Conservation (phyloP, 2,888 invertebrate species). For the Eupithecia centaureata region DNA sequence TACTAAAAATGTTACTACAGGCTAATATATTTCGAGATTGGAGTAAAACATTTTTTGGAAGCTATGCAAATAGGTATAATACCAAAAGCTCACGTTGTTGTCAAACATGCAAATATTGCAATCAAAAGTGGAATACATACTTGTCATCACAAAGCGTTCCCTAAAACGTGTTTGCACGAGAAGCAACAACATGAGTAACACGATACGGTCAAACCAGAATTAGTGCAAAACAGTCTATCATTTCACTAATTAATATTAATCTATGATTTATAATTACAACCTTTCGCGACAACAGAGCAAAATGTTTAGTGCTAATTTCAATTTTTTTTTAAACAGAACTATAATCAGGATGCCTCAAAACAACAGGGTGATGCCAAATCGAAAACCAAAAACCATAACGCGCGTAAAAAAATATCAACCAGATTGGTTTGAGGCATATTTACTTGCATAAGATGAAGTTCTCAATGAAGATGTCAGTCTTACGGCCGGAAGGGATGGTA, state of each 20-base stretch:
- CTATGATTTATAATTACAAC: slow-evolving; percentile 80
- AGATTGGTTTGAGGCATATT: slow-evolving; percentile 40
- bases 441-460: slow-evolving; percentile 25
- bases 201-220: slow-evolving; percentile 66
- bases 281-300: slow-evolving; percentile 80
- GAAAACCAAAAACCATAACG: slow-evolving; percentile 39
- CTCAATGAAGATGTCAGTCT: slow-evolving; percentile 70
- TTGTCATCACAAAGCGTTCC: slow-evolving; percentile 74
- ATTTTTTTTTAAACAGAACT: slow-evolving; percentile 71
- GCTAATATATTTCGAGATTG: slow-evolving; percentile 77
- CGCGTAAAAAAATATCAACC: slow-evolving; percentile 25
- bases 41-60: slow-evolving; percentile 64
- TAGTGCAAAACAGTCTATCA: slow-evolving; percentile 81
- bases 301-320: slow-evolving; percentile 76
- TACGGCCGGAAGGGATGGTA: slow-evolving; percentile 62
- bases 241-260: slow-evolving; percentile 76
- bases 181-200: slow-evolving; percentile 56
- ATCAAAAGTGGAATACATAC: slow-evolving; percentile 49
- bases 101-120: slow-evolving; percentile 52
- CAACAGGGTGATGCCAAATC: slow-evolving; percentile 38
- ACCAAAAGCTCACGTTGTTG: slow-evolving; percentile 51
- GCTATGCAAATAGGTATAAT: slow-evolving; percentile 45
- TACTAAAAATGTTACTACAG: slow-evolving; percentile 76
- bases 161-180: slow-evolving; percentile 50
- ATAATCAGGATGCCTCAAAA: slow-evolving; percentile 67